phyloP scores from a whole-genome alignment of 92 coral and sea anemone genomes.

The Siderastrea siderea region DNA sequence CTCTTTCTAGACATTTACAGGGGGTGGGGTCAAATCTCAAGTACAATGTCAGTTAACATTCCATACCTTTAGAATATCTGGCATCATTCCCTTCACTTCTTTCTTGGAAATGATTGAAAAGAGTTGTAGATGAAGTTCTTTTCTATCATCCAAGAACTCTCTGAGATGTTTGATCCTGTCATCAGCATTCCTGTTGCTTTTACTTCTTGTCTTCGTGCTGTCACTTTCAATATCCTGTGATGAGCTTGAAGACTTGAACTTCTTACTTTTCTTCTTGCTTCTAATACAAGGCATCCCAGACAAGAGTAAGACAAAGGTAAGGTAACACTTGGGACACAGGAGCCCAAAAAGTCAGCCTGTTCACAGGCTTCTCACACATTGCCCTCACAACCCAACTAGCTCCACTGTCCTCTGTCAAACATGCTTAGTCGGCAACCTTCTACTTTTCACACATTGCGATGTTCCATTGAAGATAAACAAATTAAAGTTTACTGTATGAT shows the following conservation, averaged over 20 bases:
- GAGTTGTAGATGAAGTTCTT: slow-evolving; percentile 82
- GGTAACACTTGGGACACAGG: no score
- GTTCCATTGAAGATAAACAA: no score
- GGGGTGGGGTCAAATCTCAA: neutral
- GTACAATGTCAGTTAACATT: neutral
- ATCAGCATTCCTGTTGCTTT: neutral
- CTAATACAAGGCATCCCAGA: neutral
- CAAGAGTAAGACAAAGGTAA: no score
- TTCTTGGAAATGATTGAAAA: slow-evolving; percentile 85
- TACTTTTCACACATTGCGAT: no score
- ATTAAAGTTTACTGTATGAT: no score
- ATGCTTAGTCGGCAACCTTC: no score
- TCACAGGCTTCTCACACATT: no score
- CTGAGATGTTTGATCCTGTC: slow-evolving; percentile 76
- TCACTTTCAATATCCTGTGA: slow-evolving; percentile 37
- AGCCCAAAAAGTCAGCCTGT: no score
- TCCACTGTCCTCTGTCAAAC: no score
- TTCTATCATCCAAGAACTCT: slow-evolving; percentile 83
- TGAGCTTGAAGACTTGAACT: slow-evolving; percentile 17
- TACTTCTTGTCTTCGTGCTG: neutral
- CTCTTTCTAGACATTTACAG: neutral
- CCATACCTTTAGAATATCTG: slow-evolving; percentile 85
- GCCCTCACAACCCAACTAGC: no score
- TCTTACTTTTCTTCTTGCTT: slow-evolving; percentile 34
- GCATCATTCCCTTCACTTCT: slow-evolving; percentile 88